Percentiles rank a stretch among this genome's conserved stretches.
These are phyloP conservation scores for Drosophila sproati DNA, from an alignment of 1,140 invertebrate species.

Conservation along the genomic window DNA sequence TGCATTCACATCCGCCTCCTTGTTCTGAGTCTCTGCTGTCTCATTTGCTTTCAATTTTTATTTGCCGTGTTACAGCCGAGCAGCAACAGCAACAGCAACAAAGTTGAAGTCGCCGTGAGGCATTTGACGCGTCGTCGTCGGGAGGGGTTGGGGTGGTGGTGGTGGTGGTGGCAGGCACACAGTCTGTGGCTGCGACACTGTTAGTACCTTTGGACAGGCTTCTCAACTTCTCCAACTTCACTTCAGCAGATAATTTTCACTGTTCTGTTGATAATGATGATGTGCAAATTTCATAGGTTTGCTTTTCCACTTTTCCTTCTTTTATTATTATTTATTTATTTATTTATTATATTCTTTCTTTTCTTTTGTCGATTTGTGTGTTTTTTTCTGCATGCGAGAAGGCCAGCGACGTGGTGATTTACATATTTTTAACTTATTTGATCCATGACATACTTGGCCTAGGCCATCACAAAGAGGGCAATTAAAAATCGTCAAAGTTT, in stretches of 20 bases:
- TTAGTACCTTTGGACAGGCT: conserved; percentile 42
- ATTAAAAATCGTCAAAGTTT: conserved; percentile 71
- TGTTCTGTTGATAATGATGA: conserved; percentile 79
- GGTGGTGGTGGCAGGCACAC: conserved; percentile 5
- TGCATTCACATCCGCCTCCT: conserved; percentile 47
- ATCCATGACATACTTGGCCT: conserved; percentile 42
- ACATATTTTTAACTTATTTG: conserved; percentile 58
- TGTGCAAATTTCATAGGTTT: conserved; percentile 71
- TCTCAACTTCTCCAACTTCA: conserved; percentile 42
- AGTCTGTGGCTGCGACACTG: conserved; percentile 50
- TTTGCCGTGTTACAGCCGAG: conserved; percentile 73
- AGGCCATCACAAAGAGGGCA: conserved; percentile 53
- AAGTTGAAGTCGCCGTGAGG: conserved; percentile 72
- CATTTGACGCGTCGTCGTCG: conserved; percentile 76
- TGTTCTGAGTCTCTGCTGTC: conserved; percentile 69
- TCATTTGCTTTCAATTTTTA: conserved; percentile 83
- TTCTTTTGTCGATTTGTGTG: background rate
- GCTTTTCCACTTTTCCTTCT: conserved; percentile 9
- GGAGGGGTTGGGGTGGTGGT: background rate
- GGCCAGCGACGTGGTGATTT: conserved; percentile 36
- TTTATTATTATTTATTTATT: too few relatives aligned
- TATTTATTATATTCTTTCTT: background rate
- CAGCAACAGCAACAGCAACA: conserved; percentile 58
- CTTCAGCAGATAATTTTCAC: conserved; percentile 80
- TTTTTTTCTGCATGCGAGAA: conserved; percentile 6